Conservation (phyloP, 2,797 vertebrate genomes). For the Euphonia xanthogaster region DNA sequence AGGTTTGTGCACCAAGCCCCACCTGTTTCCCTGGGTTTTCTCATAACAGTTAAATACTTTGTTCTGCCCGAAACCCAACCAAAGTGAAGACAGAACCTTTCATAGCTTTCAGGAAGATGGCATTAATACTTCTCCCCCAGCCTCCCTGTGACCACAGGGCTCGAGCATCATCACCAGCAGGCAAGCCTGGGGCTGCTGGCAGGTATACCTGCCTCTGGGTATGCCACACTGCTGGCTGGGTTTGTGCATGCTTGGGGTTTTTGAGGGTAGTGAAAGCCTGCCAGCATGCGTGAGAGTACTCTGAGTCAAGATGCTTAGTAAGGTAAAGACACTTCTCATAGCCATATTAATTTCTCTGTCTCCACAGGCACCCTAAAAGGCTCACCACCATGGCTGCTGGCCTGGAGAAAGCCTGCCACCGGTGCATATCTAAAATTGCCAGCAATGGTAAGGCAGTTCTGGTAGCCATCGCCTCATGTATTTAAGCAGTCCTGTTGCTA, state of each 20-base stretch:
- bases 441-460: conserved; percentile 69
- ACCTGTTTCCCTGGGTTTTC: not conserved
- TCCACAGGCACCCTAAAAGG: not conserved
- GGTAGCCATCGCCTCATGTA: not conserved
- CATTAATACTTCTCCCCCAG: not conserved
- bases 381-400: conserved; percentile 52
- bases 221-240: not conserved
- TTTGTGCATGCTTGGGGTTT: not conserved
- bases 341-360: not conserved
- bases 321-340: not conserved
- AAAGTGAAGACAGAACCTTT: not conserved
- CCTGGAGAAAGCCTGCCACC: conserved; percentile 74
- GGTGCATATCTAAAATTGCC: conserved; percentile 71
- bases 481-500: not conserved
- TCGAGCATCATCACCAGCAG: not conserved
- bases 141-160: not conserved
- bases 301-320: not conserved
- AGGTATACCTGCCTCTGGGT: not conserved
- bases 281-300: not conserved
- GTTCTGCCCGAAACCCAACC: not conserved
- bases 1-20: not conserved
- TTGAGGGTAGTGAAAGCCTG: not conserved
- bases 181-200: not conserved
- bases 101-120: not conserved
- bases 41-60: not conserved